Percentiles rank a stretch among this genome's conserved stretches.
These are phyloP conservation scores for Menidia beryllina DNA, from an alignment of 2,113 vertebrate species.

Conservation along the genomic window DNA sequence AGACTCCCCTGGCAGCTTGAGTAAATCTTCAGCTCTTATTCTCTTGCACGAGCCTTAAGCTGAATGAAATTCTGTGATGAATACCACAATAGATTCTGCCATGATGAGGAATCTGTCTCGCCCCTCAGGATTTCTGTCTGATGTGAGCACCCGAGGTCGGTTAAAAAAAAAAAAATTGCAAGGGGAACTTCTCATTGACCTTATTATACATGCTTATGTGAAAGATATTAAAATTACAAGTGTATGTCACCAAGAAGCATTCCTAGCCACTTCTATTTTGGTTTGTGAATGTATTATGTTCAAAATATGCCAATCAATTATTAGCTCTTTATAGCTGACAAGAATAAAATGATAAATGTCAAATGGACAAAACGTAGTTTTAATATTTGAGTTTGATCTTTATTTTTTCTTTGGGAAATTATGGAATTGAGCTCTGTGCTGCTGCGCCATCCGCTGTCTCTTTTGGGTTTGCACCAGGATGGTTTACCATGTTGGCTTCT, in stretches of 20 bases:
- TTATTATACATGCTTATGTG: too few relatives aligned
- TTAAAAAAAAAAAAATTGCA: too few relatives aligned
- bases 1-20: conserved; percentile 28
- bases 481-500: conserved; percentile 13
- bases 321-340: background rate
- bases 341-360: too few relatives aligned
- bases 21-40: conserved; percentile 23
- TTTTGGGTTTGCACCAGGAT: conserved; percentile 7
- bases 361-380: too few relatives aligned
- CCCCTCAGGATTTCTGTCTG: too few relatives aligned
- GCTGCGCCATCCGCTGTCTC: background rate
- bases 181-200: too few relatives aligned
- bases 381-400: background rate
- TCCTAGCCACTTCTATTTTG: too few relatives aligned
- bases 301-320: background rate
- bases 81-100: background rate
- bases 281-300: background rate
- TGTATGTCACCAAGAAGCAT: too few relatives aligned
- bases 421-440: too few relatives aligned
- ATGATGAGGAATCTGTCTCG: background rate
- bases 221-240: too few relatives aligned
- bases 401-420: too few relatives aligned
- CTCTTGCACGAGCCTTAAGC: background rate
- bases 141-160: too few relatives aligned
- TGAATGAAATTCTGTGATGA: conserved; percentile 8